Evolutionary conservation across 2,888 invertebrate species (phyloP).

Genomic region (Acanthosepion esculentum): DNA sequence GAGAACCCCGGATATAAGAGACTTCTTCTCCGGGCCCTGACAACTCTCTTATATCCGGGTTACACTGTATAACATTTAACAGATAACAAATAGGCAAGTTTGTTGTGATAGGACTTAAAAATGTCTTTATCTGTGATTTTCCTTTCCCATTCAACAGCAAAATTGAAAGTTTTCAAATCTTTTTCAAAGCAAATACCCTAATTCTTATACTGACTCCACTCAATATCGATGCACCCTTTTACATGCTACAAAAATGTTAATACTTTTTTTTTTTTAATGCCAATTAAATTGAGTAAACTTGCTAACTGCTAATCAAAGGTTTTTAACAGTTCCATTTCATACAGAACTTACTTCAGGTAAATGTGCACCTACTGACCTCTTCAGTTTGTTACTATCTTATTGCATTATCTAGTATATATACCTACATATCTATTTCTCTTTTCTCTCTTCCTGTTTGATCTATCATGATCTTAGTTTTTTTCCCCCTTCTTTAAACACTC

Average conservation of each 20-base stretch:
- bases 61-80: no score
- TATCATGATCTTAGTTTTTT: not conserved
- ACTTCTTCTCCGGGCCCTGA: no score
- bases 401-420: not conserved
- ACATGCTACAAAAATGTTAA: not conserved
- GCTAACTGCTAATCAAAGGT: not conserved
- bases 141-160: not conserved
- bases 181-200: not conserved
- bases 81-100: no score
- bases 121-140: not conserved
- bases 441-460: not conserved
- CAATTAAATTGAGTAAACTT: not conserved
- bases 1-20: no score
- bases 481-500: no score
- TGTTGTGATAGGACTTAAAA: not conserved
- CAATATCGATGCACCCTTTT: not conserved
- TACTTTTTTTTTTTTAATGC: not conserved
- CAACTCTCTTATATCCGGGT: no score
- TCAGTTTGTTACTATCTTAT: slow-evolving; percentile 7
- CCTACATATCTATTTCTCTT: not conserved
- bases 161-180: slow-evolving; percentile 4
- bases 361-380: slow-evolving; percentile 3
- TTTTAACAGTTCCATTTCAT: slow-evolving; percentile 33
- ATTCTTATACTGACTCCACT: not conserved
- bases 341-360: slow-evolving; percentile 23